Base-by-base conservation (phyloP, 2,797 vertebrate genomes). In the Gymnodraco acuticeps region DNA sequence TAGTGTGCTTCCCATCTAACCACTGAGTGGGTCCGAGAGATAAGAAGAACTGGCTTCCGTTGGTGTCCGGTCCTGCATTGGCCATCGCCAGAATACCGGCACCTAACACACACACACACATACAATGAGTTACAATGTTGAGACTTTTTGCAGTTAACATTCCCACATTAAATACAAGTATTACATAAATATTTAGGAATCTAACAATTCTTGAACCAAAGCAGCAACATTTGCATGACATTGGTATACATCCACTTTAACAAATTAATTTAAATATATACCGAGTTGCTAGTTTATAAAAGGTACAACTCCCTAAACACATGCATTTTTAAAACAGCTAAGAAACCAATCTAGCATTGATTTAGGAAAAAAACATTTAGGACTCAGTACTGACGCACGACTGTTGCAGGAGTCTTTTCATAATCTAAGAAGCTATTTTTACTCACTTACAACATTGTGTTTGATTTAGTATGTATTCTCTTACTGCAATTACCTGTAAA, bases 1-100 rank as follows among this genome's bases (percentile, higher is more conserved):
- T 98, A 82, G 83, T 98, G 92, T 99, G 98, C 53, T 99, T 99
- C 59, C 96, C 96, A 11, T 99, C 97, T 5, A 99, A 90, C 98
- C 98, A 99, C 89, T 98, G 97, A 3, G 96, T 96, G 0, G 97
- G 96, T 6, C 89, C 96, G 0, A 99, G 89, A 0, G 96, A 95
- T 78, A 99, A 85, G 81, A 99, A 99, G 85, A 99, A 99, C 73
- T 99, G 98, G 92, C 98, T 99, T 15, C 97, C 98, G 0, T 99
- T 99, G 64, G 97, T 97, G 83, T 98, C 96, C 0, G 97, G 96
- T 5, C 98, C 98, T 1, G 97, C 95, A 2, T 99, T 99, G 68
- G 98, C 98, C 98, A 99, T 99, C 0, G 98, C 97, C 41, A 99
- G 89, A 87, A 99, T 99, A 56, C 98, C 98, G 0, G 97, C 97